Base-by-base conservation (phyloP, 2,113 vertebrate species). In the Todiramphus chloris region DNA sequence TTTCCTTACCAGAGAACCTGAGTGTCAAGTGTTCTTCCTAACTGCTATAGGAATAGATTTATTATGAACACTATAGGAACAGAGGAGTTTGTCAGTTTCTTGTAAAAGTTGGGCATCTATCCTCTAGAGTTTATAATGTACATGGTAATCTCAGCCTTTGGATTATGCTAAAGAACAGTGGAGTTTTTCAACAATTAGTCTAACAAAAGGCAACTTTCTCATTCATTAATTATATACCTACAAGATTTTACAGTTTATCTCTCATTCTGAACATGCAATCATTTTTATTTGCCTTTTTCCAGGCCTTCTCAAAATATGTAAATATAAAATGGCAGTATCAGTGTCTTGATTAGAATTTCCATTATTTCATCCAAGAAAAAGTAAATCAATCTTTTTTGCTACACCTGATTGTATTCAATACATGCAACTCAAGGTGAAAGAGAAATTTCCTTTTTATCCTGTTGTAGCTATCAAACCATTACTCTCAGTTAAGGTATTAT, bases 371-470 rank as follows among this genome's bases (percentile, higher is more conserved):
- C 56, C 64, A 92, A 97, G 80, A 44, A 97, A 95, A 90, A 76
- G 11, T 53, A 97, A 97, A 97, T 96, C 37, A 41, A 69, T 95
- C 78, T 60, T 77, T 69, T 96, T 92, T 83, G 43, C 46, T 95
- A 70, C 79, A 90, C 12, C 53, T 72, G 55, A 41, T 27, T 90
- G 55, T 81, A 55, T 92, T 93, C 87, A 43, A 83, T 76, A 80
- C 35, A 53, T 74, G 51, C 59, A 75, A 9, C 23, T 96, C 68
- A 48, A 87, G 62, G 53, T 96, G 48, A 94, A 95, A 94, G 24
- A 85, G 56, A 93, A 84, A 83, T 73, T 87, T 74, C 41, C 35
- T 94, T 94, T 95, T 90, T 96, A 63, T 93, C 44, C 46, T 95
- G 14, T 68, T 93, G 10, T 94, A 75, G 48, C 59, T 46, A 48